A percentile compares a stretch with the other conserved stretches of the same genome.
Conservation (phyloP, 2,797 vertebrate genomes). For the Clarias fuscus region DNA sequence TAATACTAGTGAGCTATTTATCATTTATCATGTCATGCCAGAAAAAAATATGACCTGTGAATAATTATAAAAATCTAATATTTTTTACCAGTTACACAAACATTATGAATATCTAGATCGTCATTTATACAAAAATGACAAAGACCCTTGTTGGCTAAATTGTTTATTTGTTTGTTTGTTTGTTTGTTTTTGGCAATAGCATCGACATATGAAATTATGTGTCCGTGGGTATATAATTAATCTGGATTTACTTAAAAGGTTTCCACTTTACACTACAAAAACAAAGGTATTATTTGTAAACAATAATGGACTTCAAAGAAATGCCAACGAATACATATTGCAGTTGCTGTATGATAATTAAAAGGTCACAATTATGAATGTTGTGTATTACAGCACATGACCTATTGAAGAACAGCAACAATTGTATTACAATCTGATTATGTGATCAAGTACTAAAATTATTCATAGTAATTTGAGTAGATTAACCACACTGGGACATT, state of each 20-base stretch:
- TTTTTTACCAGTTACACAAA: not conserved
- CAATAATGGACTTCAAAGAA: not conserved
- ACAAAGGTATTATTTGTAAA: not conserved
- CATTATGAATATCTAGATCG: not conserved
- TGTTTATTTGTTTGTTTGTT: not conserved
- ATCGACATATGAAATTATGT: not conserved
- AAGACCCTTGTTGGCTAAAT: not conserved
- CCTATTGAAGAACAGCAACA: not conserved
- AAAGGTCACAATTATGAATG: not conserved
- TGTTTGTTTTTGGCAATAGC: not conserved
- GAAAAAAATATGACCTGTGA: not conserved
- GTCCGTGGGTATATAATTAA: not conserved
- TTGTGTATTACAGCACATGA: not conserved
- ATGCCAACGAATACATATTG: not conserved
- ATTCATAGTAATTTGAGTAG: not conserved
- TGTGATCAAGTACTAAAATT: not conserved
- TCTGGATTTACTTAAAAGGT: not conserved
- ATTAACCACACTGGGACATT: not conserved
- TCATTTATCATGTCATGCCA: not conserved
- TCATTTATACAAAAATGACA: not conserved
- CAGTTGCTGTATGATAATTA: not conserved
- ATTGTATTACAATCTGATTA: not conserved
- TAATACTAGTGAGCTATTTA: not conserved
- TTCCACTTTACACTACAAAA: not conserved
- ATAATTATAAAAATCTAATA: not conserved